These are phyloP conservation scores for Tanypteryx hageni DNA, from an alignment of 2,888 invertebrate species.

Conservation along the genomic window DNA sequence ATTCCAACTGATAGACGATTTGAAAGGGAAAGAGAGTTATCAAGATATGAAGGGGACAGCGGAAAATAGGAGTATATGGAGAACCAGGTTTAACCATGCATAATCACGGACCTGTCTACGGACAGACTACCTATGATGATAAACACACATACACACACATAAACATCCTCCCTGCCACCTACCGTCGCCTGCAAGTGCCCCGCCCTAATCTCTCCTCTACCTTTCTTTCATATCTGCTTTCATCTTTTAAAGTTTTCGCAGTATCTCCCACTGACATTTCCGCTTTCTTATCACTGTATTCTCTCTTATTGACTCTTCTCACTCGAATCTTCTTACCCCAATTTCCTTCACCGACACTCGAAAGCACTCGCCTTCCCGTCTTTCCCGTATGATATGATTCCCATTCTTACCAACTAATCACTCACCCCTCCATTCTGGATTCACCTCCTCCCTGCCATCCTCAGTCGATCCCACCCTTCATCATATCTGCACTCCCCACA, in stretches of 20 bases:
- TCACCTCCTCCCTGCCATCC: neutral
- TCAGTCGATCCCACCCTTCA: neutral
- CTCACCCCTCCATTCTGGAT: neutral
- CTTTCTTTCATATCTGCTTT: neutral
- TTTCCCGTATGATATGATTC: neutral
- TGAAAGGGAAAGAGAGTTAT: too few species aligned
- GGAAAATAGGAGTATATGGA: too few species aligned
- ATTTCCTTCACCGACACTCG: conserved; percentile 20
- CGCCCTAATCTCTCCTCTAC: neutral
- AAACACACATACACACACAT: too few species aligned
- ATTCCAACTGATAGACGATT: too few species aligned
- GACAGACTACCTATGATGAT: too few species aligned
- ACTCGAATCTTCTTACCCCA: neutral
- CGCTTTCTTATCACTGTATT: neutral
- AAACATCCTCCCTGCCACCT: neutral
- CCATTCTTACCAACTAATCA: neutral
- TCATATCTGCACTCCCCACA: neutral
- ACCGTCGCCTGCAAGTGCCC: neutral
- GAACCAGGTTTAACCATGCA: too few species aligned
- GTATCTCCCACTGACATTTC: too few species aligned
- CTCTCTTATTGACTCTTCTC: neutral
- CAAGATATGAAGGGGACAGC: too few species aligned
- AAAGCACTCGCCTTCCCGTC: neutral
- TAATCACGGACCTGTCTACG: too few species aligned
- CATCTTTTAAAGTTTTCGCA: too few species aligned